Evolutionary conservation across 2,888 invertebrate species (phyloP), one percentile per base, ranked within the genome.

Genomic region (Eledona agricola): DNA sequence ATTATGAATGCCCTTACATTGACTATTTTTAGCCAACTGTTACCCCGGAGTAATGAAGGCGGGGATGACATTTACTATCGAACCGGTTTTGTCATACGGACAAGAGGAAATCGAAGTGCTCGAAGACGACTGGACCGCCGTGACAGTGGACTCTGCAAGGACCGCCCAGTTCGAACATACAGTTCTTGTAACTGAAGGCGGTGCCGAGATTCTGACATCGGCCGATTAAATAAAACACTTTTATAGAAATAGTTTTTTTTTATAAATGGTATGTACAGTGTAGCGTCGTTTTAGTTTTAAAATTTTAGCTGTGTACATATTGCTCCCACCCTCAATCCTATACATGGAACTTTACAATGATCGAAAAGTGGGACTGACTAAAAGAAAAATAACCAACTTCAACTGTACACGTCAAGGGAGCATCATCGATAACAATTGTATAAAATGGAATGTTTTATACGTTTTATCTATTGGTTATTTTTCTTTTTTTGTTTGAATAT

Each of bases 11-110:
- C 52, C 35, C 9, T 51, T 10, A 23, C 7, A 37, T 26, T 42
- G 12, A 31, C 7, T 9, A 13, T 20, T 74, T 72, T 42, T 68
- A 88, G 89, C 78, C 59, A 89, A 90, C 67, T 70, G 81, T 38
- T 79, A 81, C 61, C 81, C 83, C 0, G 90, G 89, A 0, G 68
- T 74, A 34, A 95, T 96, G 95, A 71, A 81, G 62, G 76, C 88
- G 1, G 94, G 94, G n/a, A 95, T 95, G 91, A 90, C 91, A 0
- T 96, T 97, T 70, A 97, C 96, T 0, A 90, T 97, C 65, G 96
- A 97, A 71, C 97, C 97, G 4, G 86, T 90, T 4, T 69, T 97
- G 7, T 85, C 88, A 1, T 88, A 92, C 62, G 95, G 95, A 0
- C 77, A 76, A 1, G 79, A 80, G 25, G 79, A 86, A 45, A 80